Conservation (phyloP, 2,797 vertebrate genomes). For the Catostomus latipinnis region DNA sequence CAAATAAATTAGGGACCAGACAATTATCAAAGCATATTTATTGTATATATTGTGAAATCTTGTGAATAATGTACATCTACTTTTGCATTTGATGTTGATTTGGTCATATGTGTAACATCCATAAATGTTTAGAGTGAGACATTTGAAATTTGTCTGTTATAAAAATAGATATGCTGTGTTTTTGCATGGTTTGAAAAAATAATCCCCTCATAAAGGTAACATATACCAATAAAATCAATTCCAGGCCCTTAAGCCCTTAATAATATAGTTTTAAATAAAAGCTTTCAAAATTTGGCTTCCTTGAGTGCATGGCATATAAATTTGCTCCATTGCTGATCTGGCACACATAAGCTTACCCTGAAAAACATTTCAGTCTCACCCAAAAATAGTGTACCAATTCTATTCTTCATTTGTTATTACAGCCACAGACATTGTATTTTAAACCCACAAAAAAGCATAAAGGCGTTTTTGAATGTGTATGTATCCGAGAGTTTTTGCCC, state of each 20-base stretch:
- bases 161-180: neutral
- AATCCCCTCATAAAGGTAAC: too few relatives aligned
- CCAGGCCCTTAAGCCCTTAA: too few relatives aligned
- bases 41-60: neutral
- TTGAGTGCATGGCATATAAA: slow-evolving; percentile 28
- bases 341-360: neutral
- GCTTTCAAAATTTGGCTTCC: slow-evolving; percentile 1
- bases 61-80: neutral
- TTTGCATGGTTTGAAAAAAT: too few relatives aligned
- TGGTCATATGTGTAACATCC: too few relatives aligned
- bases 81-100: neutral
- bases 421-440: slow-evolving; percentile 41
- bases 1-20: too few relatives aligned
- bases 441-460: slow-evolving; percentile 38
- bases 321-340: slow-evolving; percentile 8
- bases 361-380: slow-evolving; percentile 20
- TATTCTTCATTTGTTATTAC: slow-evolving; percentile 49
- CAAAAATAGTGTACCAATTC: slow-evolving; percentile 26
- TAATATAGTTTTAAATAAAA: too few relatives aligned
- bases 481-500: slow-evolving; percentile 41
- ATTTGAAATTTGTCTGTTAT: too few relatives aligned
- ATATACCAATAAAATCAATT: too few relatives aligned
- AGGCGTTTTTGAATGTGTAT: slow-evolving; percentile 1
- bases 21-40: too few relatives aligned
- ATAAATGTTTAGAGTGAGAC: too few relatives aligned